A percentile compares a stretch with the other conserved stretches of the same genome.
These are phyloP conservation scores for Stenichneumon culpator DNA, from an alignment of 2,888 invertebrate genomes.

Conservation along the genomic window DNA sequence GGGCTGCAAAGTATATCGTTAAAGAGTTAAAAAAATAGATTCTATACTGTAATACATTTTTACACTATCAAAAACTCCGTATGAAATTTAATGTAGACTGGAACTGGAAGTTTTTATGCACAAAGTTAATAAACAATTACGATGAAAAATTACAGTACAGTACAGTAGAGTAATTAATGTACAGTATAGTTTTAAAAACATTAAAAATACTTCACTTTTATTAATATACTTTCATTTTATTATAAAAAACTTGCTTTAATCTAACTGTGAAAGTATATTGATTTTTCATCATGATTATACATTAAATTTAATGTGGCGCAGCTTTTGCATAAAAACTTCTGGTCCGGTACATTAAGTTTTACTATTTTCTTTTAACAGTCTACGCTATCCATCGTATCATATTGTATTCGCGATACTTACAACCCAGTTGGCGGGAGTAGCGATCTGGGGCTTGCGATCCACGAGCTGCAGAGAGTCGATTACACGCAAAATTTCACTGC, in stretches of 20 bases:
- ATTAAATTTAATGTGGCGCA: neutral
- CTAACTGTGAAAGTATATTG: neutral
- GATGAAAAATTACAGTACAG: no score
- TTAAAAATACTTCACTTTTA: no score
- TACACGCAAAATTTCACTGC: slow-evolving; percentile 93
- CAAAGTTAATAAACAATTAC: no score
- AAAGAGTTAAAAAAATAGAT: neutral
- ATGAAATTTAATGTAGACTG: no score
- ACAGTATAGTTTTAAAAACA: no score
- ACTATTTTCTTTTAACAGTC: neutral
- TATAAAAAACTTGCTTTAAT: no score
- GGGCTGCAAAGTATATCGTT: slow-evolving; percentile 85
- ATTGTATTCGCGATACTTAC: slow-evolving; percentile 85
- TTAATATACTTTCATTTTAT: no score
- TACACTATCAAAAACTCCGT: no score
- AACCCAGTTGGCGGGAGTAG: slow-evolving; percentile 95
- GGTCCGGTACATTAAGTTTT: neutral
- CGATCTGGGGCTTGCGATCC: slow-evolving; percentile 89
- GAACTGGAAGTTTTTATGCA: no score
- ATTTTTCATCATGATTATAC: neutral
- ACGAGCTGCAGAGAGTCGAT: slow-evolving; percentile 94
- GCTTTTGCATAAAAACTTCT: neutral
- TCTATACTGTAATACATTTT: neutral
- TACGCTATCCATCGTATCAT: neutral
- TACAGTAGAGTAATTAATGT: no score